A percentile compares a stretch with the other conserved stretches of the same genome.
These are phyloP conservation scores for Abrostola triplasia DNA, from an alignment of 2,888 invertebrate species.

Conservation along the genomic window DNA sequence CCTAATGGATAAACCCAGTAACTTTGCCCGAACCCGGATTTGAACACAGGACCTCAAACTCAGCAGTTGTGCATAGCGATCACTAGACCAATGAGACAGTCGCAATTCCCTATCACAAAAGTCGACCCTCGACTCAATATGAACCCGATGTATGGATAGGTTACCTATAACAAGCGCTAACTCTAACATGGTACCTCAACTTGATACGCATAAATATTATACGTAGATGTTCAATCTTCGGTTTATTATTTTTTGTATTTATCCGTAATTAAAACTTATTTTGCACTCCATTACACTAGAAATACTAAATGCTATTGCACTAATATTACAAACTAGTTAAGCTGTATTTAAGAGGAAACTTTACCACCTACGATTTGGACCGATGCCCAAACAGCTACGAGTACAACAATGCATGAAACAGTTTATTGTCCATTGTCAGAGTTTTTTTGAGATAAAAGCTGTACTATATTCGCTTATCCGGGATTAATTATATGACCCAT, in stretches of 20 bases:
- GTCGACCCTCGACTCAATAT: no score
- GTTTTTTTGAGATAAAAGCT: conserved; percentile 2
- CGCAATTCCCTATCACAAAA: no score
- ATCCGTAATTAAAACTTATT: conserved; percentile 33
- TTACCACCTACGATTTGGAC: conserved; percentile 36
- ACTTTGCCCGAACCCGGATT: no score
- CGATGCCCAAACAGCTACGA: conserved; percentile 14
- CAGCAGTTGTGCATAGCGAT: no score
- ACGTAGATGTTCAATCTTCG: no score
- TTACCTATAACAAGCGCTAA: no score
- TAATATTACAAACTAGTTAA: conserved; percentile 32
- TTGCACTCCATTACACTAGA: conserved; percentile 22
- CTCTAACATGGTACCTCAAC: no score
- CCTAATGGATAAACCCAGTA: no score
- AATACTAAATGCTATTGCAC: conserved; percentile 15
- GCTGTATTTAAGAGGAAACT: conserved; percentile 22
- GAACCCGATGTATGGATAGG: no score
- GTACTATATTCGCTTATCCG: background rate
- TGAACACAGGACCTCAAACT: no score
- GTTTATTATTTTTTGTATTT: conserved; percentile 10
- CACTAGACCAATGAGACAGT: no score
- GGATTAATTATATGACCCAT: background rate
- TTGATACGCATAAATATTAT: no score
- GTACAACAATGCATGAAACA: conserved; percentile 6
- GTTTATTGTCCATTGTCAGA: conserved; percentile 11